Evolutionary conservation across 1,140 invertebrate species (phyloP), one percentile per base, ranked within the genome.

Genomic region (Lysiphlebus fabarum): DNA sequence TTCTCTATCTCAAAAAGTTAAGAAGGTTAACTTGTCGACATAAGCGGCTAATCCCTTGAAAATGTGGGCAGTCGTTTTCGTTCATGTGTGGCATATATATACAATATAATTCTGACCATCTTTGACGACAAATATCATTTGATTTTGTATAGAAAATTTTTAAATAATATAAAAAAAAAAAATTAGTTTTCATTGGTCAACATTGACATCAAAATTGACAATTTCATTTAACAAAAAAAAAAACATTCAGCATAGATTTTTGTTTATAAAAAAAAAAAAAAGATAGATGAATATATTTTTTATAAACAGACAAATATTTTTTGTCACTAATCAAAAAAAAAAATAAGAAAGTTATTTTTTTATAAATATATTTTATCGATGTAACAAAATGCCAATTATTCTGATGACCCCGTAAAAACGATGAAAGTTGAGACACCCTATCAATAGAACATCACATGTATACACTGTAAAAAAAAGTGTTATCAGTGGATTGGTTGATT

Each of bases 1-100:
- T 26, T 51, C 33, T 34, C 12, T 44, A 62, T 66, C 59, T 65
- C 65, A 64, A 56, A 66, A 66, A 65, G 65, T 69, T 70, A 66
- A 70, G 62, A 59, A 56, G 36, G 51, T 43, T 62, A 62, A 61
- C 47, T 55, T 56, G 63, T 49, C 61, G 61, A 61, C 61, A 58
- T 63, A 59, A 61, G 56, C 61, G 53, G 59, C 44, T 62, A 64
- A 65, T 65, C 63, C 56, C 33, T 26, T n/a, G 36, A 58, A 58
- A 64, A 56, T 60, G 55, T 9, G 26, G 54, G 36, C 11, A 41
- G 43, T 64, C 56, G 53, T 43, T 59, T 49, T 43, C 57, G 10
- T 7, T 17, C 37, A 36, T n/a, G 40, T 54, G 41, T 12, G 45
- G 51, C 42, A 36, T 37, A n/a, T n/a, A n/a, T n/a, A 26, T 4